phyloP scores from a whole-genome alignment of 2,888 invertebrate genomes.

The Stenoptilia bipunctidactyla region DNA sequence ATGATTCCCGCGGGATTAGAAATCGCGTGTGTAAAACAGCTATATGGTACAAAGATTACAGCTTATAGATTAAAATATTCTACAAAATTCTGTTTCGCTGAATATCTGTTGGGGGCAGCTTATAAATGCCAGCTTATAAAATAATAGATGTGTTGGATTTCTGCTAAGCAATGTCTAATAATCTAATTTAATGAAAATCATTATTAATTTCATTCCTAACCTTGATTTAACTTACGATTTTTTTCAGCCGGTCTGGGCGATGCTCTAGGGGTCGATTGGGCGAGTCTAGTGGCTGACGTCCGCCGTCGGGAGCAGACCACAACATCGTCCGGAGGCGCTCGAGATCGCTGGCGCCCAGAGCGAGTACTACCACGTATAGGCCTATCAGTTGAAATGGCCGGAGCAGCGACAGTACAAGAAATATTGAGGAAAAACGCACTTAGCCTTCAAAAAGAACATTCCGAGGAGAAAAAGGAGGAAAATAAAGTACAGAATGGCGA shows the following conservation, averaged over 20 bases:
- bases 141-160: too few species aligned
- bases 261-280: conserved; percentile 96
- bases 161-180: too few species aligned
- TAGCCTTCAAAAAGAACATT: conserved; percentile 19
- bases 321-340: conserved; percentile 68
- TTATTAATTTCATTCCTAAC: not conserved
- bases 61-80: too few species aligned
- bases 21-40: too few species aligned
- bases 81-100: too few species aligned
- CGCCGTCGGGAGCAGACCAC: conserved; percentile 63
- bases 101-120: too few species aligned
- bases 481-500: conserved; percentile 36
- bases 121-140: too few species aligned
- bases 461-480: conserved; percentile 20
- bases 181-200: too few species aligned
- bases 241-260: conserved; percentile 80
- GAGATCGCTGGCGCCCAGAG: conserved; percentile 85
- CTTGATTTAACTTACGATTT: conserved; percentile 3
- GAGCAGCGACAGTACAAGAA: conserved; percentile 58
- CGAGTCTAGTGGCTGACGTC: conserved; percentile 87
- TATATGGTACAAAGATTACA: too few species aligned
- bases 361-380: conserved; percentile 85
- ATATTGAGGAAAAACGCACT: conserved; percentile 45
- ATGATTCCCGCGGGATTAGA: too few species aligned
- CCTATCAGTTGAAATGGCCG: conserved; percentile 83